These are phyloP conservation scores for Coenobita brevimanus DNA, from an alignment of 1,140 invertebrate genomes.

Conservation along the genomic window DNA sequence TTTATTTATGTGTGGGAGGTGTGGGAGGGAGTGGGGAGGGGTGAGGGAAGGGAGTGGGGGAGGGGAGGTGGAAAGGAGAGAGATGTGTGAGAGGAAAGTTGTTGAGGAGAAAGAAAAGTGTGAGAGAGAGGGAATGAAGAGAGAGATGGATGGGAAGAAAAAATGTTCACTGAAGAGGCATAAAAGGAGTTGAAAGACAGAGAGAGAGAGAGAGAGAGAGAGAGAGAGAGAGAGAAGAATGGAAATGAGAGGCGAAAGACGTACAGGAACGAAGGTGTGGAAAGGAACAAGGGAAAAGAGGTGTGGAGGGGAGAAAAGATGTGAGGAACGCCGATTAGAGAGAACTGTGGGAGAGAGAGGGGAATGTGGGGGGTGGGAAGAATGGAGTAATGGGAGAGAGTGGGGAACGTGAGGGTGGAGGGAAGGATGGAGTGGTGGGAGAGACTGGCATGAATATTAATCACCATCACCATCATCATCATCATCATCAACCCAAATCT, in stretches of 20 bases:
- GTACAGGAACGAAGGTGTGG: not conserved
- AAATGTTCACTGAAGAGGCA: not conserved
- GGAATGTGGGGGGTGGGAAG: not conserved
- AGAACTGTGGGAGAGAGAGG: not conserved
- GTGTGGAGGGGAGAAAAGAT: not conserved
- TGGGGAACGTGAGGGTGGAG: not conserved
- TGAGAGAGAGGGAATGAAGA: too few species aligned
- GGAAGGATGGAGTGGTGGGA: not conserved
- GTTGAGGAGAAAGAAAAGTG: not conserved
- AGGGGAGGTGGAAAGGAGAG: not conserved
- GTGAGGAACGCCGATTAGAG: too few species aligned
- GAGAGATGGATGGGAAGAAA: not conserved
- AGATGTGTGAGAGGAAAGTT: not conserved
- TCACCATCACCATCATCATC: too few species aligned
- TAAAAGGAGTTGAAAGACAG: not conserved
- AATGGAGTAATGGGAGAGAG: not conserved
- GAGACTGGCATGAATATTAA: too few species aligned
- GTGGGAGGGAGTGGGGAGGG: not conserved
- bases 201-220: constrained; percentile 30
- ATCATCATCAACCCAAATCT: too few species aligned
- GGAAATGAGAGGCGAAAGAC: not conserved
- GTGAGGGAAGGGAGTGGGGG: not conserved
- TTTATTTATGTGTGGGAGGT: not conserved
- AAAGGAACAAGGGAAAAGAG: not conserved
- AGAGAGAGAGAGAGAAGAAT: constrained; percentile 24